Evolutionary conservation across 2,888 invertebrate genomes (phyloP), one percentile per base, ranked within the genome.

Genomic region (Brachylomia viminalis): DNA sequence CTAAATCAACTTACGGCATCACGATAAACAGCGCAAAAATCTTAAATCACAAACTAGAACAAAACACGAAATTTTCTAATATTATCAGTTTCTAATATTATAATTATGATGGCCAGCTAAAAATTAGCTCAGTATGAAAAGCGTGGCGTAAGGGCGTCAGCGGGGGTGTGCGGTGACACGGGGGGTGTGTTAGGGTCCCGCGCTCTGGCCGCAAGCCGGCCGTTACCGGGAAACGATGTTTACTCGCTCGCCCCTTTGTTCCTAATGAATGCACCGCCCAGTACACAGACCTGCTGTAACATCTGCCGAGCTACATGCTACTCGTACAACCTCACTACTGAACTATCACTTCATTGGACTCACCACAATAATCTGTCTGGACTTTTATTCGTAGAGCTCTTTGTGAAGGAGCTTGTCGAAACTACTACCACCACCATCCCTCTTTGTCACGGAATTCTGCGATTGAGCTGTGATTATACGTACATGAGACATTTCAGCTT

Each of bases 191-290:
- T 61, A 79, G 79, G 65, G 47, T 20, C 33, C 56, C 64, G 62
- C 65, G 58, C 62, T 33, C n/a, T 52, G 49, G 54, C 75, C 69
- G 59, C 80, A 54, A 69, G 64, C 80, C 62, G 59, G 30, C 52
- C 73, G 54, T 56, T 61, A 54, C 65, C 66, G 59, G 61, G 75
- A 66, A 79, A 42, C 69, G 42, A 47, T 74, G 81, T 80, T 69
- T 56, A 70, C 65, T 59, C 30, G 81, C 67, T 52, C 59, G 56
- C 59, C 58, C 64, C 65, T 81, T 81, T 81, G 69, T 66, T 80
- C 45, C 49, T 80, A 69, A 70, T 66, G 62, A 79, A 79, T 69
- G 74, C 67, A 80, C 66, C 59, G 65, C 52, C 74, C 64, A 62
- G 61, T 72, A 75, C 72, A 47, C 47, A 52, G 33, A 54, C 80